Percentiles rank a stretch among this genome's conserved stretches.
Conservation (phyloP, 1,140 invertebrate genomes). For the Leptopilina boulardi region DNA sequence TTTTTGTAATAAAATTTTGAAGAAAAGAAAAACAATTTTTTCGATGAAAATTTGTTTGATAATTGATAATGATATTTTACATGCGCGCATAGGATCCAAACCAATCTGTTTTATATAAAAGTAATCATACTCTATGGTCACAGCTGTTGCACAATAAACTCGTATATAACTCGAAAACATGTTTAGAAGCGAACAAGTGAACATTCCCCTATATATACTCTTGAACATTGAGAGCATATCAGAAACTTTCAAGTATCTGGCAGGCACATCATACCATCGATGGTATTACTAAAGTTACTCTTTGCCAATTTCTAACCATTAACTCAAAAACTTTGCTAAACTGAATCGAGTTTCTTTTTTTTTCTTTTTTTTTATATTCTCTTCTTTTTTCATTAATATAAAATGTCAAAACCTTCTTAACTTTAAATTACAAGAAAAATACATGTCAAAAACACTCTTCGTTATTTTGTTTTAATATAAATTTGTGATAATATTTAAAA, state of each 20-base stretch:
- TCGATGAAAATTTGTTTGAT: too few relatives aligned
- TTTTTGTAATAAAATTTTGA: too few relatives aligned
- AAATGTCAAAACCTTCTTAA: too few relatives aligned
- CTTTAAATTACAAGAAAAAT: too few relatives aligned
- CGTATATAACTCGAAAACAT: conserved; percentile 1
- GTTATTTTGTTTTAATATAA: too few relatives aligned
- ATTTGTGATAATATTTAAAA: too few relatives aligned
- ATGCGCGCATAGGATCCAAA: conserved; percentile 1
- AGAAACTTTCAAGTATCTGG: conserved; percentile 17
- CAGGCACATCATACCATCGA: conserved; percentile 16
- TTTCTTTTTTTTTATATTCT: too few relatives aligned
- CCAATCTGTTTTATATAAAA: conserved; percentile 14
- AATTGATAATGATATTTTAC: conserved; percentile 12
- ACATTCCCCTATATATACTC: neutral
- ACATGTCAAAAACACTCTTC: too few relatives aligned
- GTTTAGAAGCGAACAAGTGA: conserved; percentile 7
- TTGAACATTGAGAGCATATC: conserved; percentile 9
- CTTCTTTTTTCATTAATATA: too few relatives aligned
- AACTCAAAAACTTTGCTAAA: conserved; percentile 13
- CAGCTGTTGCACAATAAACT: conserved; percentile 16
- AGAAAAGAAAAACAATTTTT: too few relatives aligned
- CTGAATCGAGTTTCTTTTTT: neutral
- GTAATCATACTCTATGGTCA: conserved; percentile 10
- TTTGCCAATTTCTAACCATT: conserved; percentile 10
- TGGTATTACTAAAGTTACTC: conserved; percentile 17